Percentiles rank a stretch among this genome's conserved stretches.
phyloP scores from a whole-genome alignment of 2,113 vertebrate species.

The Archocentrus centrarchus region DNA sequence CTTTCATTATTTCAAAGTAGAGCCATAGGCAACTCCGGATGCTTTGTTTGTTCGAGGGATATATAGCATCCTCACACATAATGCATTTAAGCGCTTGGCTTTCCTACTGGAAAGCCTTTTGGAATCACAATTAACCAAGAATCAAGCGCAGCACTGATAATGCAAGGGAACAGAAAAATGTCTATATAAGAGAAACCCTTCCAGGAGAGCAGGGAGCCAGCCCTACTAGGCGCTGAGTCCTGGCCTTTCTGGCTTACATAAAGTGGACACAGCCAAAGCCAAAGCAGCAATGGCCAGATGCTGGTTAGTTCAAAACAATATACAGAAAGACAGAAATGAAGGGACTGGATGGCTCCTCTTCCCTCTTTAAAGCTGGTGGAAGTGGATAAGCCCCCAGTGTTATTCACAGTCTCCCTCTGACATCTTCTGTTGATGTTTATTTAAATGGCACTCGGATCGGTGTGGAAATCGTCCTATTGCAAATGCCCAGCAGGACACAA shows the following conservation, averaged over 20 bases:
- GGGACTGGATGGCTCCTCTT: constrained; percentile 45
- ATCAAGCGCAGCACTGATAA: background rate
- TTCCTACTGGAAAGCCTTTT: background rate
- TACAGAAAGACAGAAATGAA: constrained; percentile 48
- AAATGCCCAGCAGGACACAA: constrained; percentile 63
- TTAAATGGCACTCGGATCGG: constrained; percentile 67
- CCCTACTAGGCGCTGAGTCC: constrained; percentile 36
- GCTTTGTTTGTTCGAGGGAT: background rate
- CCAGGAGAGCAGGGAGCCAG: constrained; percentile 16
- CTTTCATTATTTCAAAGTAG: constrained; percentile 2
- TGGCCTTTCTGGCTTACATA: constrained; percentile 46
- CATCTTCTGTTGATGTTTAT: constrained; percentile 75
- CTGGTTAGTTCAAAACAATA: constrained; percentile 69
- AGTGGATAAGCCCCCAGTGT: constrained; percentile 76
- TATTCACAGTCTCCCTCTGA: constrained; percentile 67
- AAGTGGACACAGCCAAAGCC: constrained; percentile 42
- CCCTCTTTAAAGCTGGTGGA: constrained; percentile 54
- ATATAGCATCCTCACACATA: background rate
- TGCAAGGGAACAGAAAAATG: constrained; percentile 3
- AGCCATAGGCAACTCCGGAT: background rate
- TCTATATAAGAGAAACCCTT: constrained; percentile 27
- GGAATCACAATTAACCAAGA: constrained; percentile 23
- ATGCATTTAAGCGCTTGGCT: background rate
- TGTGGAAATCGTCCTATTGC: constrained; percentile 65
- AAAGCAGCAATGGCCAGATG: constrained; percentile 53